A percentile compares a stretch with the other conserved stretches of the same genome.
Conservation (phyloP, 2,888 invertebrate species). For the Cancer borealis region DNA sequence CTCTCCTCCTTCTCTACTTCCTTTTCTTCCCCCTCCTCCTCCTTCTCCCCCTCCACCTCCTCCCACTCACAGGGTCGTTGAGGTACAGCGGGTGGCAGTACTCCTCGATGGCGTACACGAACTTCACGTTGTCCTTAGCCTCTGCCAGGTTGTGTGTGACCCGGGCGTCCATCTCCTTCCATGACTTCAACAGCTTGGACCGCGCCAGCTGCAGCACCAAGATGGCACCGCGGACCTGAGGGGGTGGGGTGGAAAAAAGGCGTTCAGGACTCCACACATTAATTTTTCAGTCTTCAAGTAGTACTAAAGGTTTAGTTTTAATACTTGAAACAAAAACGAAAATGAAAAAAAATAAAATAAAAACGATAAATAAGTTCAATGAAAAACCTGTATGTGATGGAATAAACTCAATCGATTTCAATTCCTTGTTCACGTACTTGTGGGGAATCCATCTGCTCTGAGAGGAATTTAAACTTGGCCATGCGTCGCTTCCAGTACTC, state of each 20-base stretch:
- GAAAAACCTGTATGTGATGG: no score
- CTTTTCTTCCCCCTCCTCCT: neutral
- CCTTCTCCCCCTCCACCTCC: no score
- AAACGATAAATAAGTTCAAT: no score
- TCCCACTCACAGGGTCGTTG: constrained; percentile 89
- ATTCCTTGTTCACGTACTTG: constrained; percentile 79
- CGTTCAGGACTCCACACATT: no score
- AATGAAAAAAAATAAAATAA: no score
- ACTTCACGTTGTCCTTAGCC: constrained; percentile 96
- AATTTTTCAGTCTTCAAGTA: no score
- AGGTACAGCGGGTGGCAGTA: constrained; percentile 96
- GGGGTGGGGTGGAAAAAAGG: neutral
- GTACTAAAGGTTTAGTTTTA: no score
- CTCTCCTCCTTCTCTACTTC: no score
- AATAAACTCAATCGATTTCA: no score
- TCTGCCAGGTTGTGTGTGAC: constrained; percentile 97
- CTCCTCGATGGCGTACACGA: constrained; percentile 95
- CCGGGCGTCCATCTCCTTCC: constrained; percentile 92
- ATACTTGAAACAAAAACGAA: no score
- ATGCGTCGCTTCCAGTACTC: constrained; percentile 98
- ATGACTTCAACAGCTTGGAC: constrained; percentile 89
- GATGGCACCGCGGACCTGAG: constrained; percentile 85
- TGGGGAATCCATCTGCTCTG: constrained; percentile 86
- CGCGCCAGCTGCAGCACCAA: constrained; percentile 88
- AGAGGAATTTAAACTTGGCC: constrained; percentile 93